Conservation (phyloP, 2,888 invertebrate species). For the Tryphoninae sp. region DNA sequence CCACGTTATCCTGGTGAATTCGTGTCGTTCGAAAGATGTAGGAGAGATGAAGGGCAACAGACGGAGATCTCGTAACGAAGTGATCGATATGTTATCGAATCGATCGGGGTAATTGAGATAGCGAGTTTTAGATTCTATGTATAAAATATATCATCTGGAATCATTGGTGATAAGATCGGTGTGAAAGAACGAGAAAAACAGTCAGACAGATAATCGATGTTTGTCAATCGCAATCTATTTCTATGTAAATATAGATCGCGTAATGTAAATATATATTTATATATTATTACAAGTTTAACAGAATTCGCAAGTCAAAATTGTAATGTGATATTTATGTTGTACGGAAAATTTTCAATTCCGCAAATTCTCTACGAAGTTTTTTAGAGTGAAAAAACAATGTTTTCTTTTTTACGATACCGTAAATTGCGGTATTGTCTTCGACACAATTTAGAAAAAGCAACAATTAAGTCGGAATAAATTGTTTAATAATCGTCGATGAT, state of each 20-base stretch:
- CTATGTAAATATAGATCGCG: slow-evolving; percentile 1
- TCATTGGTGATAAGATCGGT: slow-evolving; percentile 20
- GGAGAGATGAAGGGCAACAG: neutral
- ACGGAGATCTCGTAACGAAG: slow-evolving; percentile 67
- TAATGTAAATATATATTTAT: neutral
- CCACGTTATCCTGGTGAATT: slow-evolving; percentile 59
- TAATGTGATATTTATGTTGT: too few species aligned
- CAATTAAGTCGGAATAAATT: too few species aligned
- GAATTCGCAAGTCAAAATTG: slow-evolving; percentile 38
- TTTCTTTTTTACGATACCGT: too few species aligned
- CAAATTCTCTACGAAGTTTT: too few species aligned
- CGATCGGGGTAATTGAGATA: slow-evolving; percentile 63
- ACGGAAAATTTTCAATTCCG: too few species aligned
- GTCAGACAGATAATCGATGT: slow-evolving; percentile 36
- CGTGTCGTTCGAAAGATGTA: slow-evolving; percentile 58
- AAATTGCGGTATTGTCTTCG: too few species aligned
- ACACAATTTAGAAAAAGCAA: too few species aligned
- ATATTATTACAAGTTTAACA: neutral
- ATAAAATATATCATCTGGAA: slow-evolving; percentile 4
- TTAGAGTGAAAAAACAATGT: too few species aligned
- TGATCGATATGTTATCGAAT: slow-evolving; percentile 69
- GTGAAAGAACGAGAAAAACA: slow-evolving; percentile 37
- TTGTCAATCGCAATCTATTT: slow-evolving; percentile 51
- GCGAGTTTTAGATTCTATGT: slow-evolving; percentile 14
- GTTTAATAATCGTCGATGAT: neutral